Evolutionary conservation across 2,113 vertebrate species (phyloP), one percentile per base, ranked within the genome.

Genomic region (Coreoperca whiteheadi): DNA sequence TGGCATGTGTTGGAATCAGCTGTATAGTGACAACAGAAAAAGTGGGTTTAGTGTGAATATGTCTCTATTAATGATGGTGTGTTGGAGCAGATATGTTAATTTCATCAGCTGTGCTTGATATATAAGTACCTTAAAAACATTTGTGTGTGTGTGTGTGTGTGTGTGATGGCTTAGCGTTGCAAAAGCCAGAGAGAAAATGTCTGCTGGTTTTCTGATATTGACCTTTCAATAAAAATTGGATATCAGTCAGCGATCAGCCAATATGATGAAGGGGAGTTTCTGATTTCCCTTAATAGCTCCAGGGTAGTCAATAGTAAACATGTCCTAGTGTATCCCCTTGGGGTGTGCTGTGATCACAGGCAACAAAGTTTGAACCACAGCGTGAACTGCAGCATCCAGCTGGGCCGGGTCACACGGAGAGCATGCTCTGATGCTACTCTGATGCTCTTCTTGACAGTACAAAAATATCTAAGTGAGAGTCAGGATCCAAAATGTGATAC

Each of bases 251-350:
- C 10, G 71, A 74, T 64, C 37, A 30, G 54, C 18, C 12, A 21
- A 21, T 63, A 46, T 41, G 63, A 59, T 43, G 59, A 25, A 70
- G 61, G 8, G 1, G 46, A 83, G 39, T 46, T 59, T 69, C 54
- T 32, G 56, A 10, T 68, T 76, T 46, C 20, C 18, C 50, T 41
- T 20, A 50, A 37, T 25, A 59, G 53, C 74, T 79, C n/a, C 32
- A 9, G 25, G 79, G n/a, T 57, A 51, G 78, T 57, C 56, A 69
- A 16, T 25, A 50, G 54, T 83, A 83, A 83, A 77, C 60, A 83
- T 61, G 43, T 68, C 37, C 18, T 23, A 1, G 61, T 56, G 20
- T 59, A 21, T 54, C n/a, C 20, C 43, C 46, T 61, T 1, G 15
- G 18, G 59, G 21, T 56, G 14, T 0, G 81, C 73, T 70, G 73